Evolutionary conservation across 2,797 vertebrate species (phyloP).

Genomic region (Sebastes jordani): DNA sequence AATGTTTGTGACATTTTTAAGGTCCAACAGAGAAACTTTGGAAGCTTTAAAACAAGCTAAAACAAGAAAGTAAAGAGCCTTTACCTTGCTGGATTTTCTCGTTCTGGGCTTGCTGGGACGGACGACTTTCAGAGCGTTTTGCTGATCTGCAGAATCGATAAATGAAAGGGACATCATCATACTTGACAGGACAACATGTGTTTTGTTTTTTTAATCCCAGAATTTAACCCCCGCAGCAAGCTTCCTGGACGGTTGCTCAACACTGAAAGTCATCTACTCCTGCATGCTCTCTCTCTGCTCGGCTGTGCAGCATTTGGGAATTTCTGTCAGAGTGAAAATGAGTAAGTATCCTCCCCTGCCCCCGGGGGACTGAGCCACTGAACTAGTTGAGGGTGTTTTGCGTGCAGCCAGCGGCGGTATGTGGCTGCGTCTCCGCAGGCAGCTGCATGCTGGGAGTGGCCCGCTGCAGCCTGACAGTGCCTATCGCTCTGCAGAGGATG

Average conservation of each 20-base stretch:
- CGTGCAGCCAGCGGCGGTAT: slow-evolving; percentile 22
- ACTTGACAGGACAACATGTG: background rate
- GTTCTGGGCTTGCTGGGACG: slow-evolving; percentile 86
- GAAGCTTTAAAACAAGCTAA: background rate
- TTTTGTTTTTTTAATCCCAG: background rate
- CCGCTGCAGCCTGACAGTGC: slow-evolving; percentile 51
- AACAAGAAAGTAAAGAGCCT: background rate
- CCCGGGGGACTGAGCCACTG: background rate
- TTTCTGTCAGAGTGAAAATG: slow-evolving; percentile 18
- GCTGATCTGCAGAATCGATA: slow-evolving; percentile 82
- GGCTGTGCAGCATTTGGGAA: background rate
- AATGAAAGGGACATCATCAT: slow-evolving; percentile 34
- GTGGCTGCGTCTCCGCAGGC: slow-evolving; percentile 30
- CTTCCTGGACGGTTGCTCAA: background rate
- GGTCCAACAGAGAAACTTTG: background rate
- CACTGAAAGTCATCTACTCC: slow-evolving; percentile 2
- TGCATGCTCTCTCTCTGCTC: background rate
- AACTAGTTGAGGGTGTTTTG: slow-evolving; percentile 47
- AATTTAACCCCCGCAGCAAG: background rate
- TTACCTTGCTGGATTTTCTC: slow-evolving; percentile 91
- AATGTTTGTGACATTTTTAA: background rate
- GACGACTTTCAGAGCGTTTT: slow-evolving; percentile 85
- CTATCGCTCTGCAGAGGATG: slow-evolving; percentile 77
- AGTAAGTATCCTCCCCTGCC: slow-evolving; percentile 10
- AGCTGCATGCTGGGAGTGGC: slow-evolving; percentile 73